Evolutionary conservation across 1,140 invertebrate species (phyloP).

Genomic region (Globodera ellingtonae): DNA sequence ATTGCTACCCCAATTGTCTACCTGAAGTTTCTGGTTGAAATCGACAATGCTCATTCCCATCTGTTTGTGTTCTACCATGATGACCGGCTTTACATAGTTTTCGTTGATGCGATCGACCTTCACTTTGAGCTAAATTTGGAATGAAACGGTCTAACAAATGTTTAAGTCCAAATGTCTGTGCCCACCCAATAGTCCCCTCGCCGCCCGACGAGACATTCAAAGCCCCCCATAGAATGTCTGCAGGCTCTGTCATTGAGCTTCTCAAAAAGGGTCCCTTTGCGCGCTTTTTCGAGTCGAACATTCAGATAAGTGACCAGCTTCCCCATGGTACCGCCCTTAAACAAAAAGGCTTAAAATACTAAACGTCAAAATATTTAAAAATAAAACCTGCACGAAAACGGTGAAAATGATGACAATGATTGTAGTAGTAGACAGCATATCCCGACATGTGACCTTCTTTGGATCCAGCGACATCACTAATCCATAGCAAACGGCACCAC

Average conservation of each 20-base stretch:
- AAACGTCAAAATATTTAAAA: neutral
- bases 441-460: constrained; percentile 68
- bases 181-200: constrained; percentile 52
- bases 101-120: constrained; percentile 41
- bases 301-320: constrained; percentile 45
- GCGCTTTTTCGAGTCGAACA: constrained; percentile 51
- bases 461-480: constrained; percentile 80
- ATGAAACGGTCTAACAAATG: too few relatives aligned
- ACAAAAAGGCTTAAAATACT: constrained; percentile 3
- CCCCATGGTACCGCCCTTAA: constrained; percentile 46
- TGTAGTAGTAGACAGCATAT: constrained; percentile 93
- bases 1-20: neutral
- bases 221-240: constrained; percentile 47
- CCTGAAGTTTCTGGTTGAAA: constrained; percentile 45
- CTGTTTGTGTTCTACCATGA: constrained; percentile 34
- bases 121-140: constrained; percentile 35
- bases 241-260: constrained; percentile 52
- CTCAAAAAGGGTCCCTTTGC: constrained; percentile 52
- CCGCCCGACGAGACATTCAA: constrained; percentile 50
- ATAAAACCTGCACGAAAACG: constrained; percentile 79
- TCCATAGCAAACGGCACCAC: constrained; percentile 57
- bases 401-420: constrained; percentile 98
- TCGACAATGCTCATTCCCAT: constrained; percentile 41
- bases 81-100: constrained; percentile 39
- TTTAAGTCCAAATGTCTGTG: neutral